Conservation (phyloP, 2,888 invertebrate species). For the Melinaea marsaeus region DNA sequence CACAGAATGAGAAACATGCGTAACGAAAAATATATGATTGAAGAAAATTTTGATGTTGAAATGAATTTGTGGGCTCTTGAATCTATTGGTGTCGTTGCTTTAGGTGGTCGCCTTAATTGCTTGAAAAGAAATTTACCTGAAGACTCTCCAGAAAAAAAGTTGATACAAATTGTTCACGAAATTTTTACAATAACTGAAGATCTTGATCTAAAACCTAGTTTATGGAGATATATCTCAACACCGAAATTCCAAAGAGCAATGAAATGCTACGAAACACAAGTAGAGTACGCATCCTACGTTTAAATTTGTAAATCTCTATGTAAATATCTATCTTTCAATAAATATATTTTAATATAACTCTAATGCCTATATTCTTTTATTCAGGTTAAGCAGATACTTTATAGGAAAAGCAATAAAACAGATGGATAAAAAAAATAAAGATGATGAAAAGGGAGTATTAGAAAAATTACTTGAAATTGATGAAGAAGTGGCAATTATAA, state of each 20-base stretch:
- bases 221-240: constrained; percentile 52
- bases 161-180: constrained; percentile 53
- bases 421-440: constrained; percentile 38
- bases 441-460: constrained; percentile 74
- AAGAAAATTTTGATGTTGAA: constrained; percentile 72
- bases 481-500: constrained; percentile 77
- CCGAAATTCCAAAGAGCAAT: constrained; percentile 51
- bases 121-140: constrained; percentile 47
- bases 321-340: no score
- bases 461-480: constrained; percentile 79
- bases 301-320: no score
- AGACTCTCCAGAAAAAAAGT: constrained; percentile 45
- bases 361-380: not conserved
- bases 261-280: constrained; percentile 53
- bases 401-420: constrained; percentile 26
- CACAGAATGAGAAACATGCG: constrained; percentile 72
- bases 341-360: no score
- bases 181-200: constrained; percentile 42
- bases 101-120: constrained; percentile 56
- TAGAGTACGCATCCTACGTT: constrained; percentile 40
- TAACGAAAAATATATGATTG: constrained; percentile 73
- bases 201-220: constrained; percentile 52
- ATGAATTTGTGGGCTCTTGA: constrained; percentile 81
- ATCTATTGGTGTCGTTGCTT: constrained; percentile 58
- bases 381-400: constrained; percentile 22